These are phyloP conservation scores for Theretra japonica DNA, from an alignment of 2,888 invertebrate species.

Conservation along the genomic window DNA sequence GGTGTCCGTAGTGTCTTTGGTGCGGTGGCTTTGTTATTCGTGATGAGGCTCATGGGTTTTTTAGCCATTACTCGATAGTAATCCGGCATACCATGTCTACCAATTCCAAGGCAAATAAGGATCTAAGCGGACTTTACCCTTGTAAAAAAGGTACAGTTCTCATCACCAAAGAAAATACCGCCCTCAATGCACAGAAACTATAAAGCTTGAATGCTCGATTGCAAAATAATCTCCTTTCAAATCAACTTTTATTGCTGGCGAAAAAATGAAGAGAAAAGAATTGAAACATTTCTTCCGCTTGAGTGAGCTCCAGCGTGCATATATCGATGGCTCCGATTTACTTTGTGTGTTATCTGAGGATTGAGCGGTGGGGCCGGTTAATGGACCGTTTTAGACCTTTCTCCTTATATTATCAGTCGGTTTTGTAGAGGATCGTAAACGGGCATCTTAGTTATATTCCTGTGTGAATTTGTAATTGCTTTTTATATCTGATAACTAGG, in stretches of 20 bases:
- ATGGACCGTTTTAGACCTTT: constrained; percentile 10
- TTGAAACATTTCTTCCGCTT: constrained; percentile 18
- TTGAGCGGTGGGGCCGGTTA: not conserved
- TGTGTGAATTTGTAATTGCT: too few species aligned
- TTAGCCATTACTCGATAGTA: too few species aligned
- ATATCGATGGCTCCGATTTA: constrained; percentile 23
- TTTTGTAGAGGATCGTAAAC: not conserved
- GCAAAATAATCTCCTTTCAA: not conserved
- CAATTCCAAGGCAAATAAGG: too few species aligned
- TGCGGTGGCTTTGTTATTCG: too few species aligned
- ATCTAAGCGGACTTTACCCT: too few species aligned
- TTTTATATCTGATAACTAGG: too few species aligned
- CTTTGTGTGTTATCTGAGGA: constrained; percentile 21
- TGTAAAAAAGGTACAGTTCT: too few species aligned
- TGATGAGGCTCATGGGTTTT: too few species aligned
- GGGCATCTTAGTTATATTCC: not conserved
- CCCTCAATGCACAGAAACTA: too few species aligned
- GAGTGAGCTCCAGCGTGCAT: not conserved
- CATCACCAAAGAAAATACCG: too few species aligned
- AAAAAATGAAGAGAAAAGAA: constrained; percentile 9
- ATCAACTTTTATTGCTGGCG: not conserved
- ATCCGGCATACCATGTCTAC: too few species aligned
- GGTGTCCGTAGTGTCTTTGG: too few species aligned
- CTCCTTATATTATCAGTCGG: not conserved
- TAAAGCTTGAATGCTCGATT: not conserved